Base-by-base conservation (phyloP, 2,888 invertebrate genomes). In the Agrochola litura region DNA sequence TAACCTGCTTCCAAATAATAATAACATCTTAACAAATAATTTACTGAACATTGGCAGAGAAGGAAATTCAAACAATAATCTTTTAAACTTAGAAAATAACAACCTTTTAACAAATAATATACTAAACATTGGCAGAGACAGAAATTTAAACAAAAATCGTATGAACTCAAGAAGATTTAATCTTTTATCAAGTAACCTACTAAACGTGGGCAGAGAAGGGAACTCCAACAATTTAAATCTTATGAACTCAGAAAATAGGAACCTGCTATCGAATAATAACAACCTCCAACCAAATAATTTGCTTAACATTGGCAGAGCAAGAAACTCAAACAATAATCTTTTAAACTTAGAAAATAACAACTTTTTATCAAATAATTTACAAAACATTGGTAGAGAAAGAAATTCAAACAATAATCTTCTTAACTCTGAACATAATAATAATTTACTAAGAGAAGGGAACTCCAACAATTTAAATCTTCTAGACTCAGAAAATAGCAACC, bases 401-500 rank as follows among this genome's bases (percentile, higher is more conserved):
- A 73, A 73, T 30, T 49, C 14, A 19, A n/a, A 46, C 16, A 46
- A 72, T 37, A 54, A 54, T 54, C 6, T 22, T 46, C 49, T 19
- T 2, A 41, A 19, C 41, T 16, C 12, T 1, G n/a, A 22, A 49
- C 25, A 60, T 22, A n/a, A 56, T 30, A 56, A 16, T 6, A 1
- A 72, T 52, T 63, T 72, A 43, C 43, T 22, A 16, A 75, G 61
- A 5, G 9, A 76, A 63, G 14, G 76, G 3, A 43, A 56, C 0
- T 54, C 52, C 3, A 61, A 75, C 19, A 19, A 30, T 63, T 63
- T 63, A 14, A 25, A 41, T 58, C 46, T 25, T 41, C 16, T 41
- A 2, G 49, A 49, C 0, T 58, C 58, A 30, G 41, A 65, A 49
- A 46, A 30, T 12, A 19, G 10, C 9, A 46, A 70, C 16, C 22